A percentile compares a stretch with the other conserved stretches of the same genome.
These are phyloP conservation scores for Sebastes flavidus DNA, from an alignment of 2,797 vertebrate species.

Conservation along the genomic window DNA sequence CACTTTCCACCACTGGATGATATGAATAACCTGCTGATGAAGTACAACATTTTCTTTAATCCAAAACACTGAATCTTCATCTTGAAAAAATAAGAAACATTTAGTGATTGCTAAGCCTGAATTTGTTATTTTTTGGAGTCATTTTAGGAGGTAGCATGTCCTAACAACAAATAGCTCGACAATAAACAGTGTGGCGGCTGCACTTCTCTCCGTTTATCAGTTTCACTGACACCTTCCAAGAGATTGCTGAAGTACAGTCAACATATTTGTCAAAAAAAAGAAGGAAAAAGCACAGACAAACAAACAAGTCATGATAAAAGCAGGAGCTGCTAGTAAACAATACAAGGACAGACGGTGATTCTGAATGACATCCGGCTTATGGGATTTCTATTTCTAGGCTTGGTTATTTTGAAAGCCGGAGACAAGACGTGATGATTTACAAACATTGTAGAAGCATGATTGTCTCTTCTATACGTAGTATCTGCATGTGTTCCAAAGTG, in stretches of 20 bases:
- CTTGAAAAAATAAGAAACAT: not conserved
- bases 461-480: conserved; percentile 18
- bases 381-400: conserved; percentile 56
- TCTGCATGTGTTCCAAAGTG: conserved; percentile 1
- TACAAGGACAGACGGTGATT: conserved; percentile 23
- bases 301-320: conserved; percentile 48
- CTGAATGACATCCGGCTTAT: conserved; percentile 47
- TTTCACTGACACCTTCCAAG: conserved; percentile 36
- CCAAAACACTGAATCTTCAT: not conserved
- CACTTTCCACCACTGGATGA: not conserved
- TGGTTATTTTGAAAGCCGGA: conserved; percentile 47
- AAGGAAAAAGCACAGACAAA: conserved; percentile 22
- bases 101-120: not conserved
- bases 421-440: conserved; percentile 33
- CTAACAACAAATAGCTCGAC: conserved; percentile 9
- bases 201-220: conserved; percentile 15
- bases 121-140: not conserved
- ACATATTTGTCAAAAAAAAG: conserved; percentile 30
- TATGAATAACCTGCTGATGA: not conserved
- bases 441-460: not conserved
- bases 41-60: not conserved
- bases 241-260: conserved; percentile 34
- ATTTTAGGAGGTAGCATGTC: not conserved
- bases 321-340: conserved; percentile 36
- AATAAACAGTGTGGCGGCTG: conserved; percentile 8